Evolutionary conservation across 2,797 vertebrate species (phyloP).

Genomic region (Luscinia megarhynchos): DNA sequence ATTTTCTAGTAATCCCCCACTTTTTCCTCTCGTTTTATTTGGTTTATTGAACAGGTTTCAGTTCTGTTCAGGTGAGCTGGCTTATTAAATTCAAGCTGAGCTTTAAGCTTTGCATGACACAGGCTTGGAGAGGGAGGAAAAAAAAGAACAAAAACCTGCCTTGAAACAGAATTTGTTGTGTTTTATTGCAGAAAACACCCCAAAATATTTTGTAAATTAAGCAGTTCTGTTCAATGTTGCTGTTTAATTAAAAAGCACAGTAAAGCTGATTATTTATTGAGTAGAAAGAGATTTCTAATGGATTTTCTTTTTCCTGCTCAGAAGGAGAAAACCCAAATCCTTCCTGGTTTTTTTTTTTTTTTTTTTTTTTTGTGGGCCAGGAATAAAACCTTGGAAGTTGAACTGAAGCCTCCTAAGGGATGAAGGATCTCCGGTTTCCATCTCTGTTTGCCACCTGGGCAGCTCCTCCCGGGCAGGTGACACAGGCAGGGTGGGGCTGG

Average conservation of each 20-base stretch:
- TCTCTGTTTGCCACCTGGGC: neutral
- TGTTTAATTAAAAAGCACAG: neutral
- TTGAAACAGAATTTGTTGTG: neutral
- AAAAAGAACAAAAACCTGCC: neutral
- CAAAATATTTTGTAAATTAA: neutral
- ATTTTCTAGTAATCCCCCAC: neutral
- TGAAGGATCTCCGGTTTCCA: neutral
- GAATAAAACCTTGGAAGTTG: neutral
- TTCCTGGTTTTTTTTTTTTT: too few species aligned
- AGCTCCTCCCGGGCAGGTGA: accelerated
- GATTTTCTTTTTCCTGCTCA: neutral
- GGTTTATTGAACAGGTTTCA: neutral
- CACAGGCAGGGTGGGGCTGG: neutral
- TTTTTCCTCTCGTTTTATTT: neutral
- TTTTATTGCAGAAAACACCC: neutral
- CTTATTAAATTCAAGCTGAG: neutral
- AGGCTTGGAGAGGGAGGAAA: neutral
- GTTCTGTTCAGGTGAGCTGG: neutral
- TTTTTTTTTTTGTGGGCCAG: neutral
- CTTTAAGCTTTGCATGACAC: neutral
- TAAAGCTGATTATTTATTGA: neutral
- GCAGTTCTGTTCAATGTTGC: too few species aligned
- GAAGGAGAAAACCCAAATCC: neutral
- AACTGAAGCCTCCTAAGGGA: neutral
- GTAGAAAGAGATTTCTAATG: neutral